Percentiles rank a stretch among this genome's conserved stretches.
phyloP scores from a whole-genome alignment of 1,140 invertebrate species.

The Sminthurinus signatus region DNA sequence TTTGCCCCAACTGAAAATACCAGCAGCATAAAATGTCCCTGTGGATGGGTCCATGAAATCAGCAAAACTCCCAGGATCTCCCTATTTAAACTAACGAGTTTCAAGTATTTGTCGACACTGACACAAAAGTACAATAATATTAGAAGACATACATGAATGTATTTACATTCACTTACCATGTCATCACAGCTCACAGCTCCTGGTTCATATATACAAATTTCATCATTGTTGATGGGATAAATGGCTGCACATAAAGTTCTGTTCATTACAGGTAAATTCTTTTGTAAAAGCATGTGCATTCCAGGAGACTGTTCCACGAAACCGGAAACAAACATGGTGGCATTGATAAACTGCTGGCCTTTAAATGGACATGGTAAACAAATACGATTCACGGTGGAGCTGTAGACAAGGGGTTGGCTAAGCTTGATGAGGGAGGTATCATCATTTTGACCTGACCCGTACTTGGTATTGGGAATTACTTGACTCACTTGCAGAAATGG shows the following conservation, averaged over 20 bases:
- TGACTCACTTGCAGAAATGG: too few relatives aligned
- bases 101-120: too few relatives aligned
- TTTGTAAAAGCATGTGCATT: not conserved
- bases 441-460: not conserved
- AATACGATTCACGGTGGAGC: not conserved
- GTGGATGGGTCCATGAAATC: not conserved
- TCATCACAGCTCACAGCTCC: not conserved
- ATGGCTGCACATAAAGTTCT: not conserved
- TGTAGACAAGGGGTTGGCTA: not conserved
- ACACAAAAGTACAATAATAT: too few relatives aligned
- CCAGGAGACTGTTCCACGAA: not conserved
- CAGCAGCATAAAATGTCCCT: not conserved
- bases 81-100: not conserved
- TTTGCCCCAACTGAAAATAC: conserved; percentile 5
- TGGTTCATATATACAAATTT: conserved; percentile 4
- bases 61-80: conserved; percentile 1
- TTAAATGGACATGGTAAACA: not conserved
- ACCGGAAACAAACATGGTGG: not conserved
- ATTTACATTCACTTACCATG: too few relatives aligned
- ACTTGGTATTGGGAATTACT: not conserved
- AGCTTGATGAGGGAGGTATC: not conserved
- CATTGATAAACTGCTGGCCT: not conserved
- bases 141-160: too few relatives aligned
- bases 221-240: not conserved
- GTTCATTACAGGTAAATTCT: not conserved